Evolutionary conservation across 64 coral and sea anemone species (phyloP).

Genomic region (Montipora capricornis): DNA sequence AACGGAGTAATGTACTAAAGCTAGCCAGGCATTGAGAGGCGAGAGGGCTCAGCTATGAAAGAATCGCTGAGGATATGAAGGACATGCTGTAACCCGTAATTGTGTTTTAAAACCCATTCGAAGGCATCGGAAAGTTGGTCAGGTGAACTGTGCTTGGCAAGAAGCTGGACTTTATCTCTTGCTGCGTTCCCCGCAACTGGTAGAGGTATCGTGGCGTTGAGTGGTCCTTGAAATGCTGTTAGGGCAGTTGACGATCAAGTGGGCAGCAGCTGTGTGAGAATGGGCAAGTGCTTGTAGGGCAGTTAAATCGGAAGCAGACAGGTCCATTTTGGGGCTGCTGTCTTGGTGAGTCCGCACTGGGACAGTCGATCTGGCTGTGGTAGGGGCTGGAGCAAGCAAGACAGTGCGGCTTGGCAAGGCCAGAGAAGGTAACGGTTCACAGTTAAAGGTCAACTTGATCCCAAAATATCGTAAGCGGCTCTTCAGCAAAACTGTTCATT

Average conservation of each 20-base stretch:
- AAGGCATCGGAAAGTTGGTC: neutral
- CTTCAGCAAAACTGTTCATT: too few species aligned
- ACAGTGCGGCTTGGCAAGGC: neutral
- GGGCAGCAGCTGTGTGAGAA: neutral
- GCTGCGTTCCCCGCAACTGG: neutral
- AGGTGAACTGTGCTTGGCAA: neutral
- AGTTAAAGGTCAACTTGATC: neutral
- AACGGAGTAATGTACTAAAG: neutral
- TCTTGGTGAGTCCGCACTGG: too few species aligned
- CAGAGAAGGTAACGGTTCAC: slow-evolving; percentile 4
- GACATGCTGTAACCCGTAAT: neutral
- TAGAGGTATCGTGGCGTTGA: neutral
- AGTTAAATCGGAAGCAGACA: neutral
- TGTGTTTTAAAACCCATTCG: slow-evolving; percentile 17
- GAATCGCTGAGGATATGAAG: slow-evolving; percentile 13
- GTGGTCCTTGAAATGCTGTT: neutral
- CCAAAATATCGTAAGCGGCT: neutral
- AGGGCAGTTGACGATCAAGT: neutral
- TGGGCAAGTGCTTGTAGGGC: neutral
- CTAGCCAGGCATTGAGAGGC: neutral
- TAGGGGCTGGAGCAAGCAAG: too few species aligned
- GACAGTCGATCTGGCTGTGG: too few species aligned
- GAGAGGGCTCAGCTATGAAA: neutral
- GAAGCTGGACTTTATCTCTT: neutral
- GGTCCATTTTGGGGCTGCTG: neutral